These are phyloP conservation scores for Gambusia holbrooki DNA, from an alignment of 2,113 vertebrate species.

Conservation along the genomic window DNA sequence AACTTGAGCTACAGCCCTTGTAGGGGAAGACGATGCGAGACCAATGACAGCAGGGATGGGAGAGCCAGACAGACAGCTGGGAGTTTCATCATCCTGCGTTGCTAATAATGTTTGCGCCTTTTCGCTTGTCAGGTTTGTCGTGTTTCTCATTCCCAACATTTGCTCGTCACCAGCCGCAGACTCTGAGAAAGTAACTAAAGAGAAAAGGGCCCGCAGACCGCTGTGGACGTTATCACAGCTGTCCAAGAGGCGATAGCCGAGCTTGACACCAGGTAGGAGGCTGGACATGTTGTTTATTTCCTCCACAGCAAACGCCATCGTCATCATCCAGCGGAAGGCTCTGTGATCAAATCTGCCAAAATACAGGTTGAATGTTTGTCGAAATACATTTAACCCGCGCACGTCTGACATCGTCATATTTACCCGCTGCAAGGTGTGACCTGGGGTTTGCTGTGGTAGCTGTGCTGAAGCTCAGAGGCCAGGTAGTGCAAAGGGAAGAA, in stretches of 20 bases:
- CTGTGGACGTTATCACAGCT: slow-evolving; percentile 77
- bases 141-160: not conserved
- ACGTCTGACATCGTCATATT: slow-evolving; percentile 30
- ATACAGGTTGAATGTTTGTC: not conserved
- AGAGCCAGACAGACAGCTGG: slow-evolving; percentile 57
- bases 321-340: slow-evolving; percentile 71
- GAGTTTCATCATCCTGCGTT: not conserved
- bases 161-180: not conserved
- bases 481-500: slow-evolving; percentile 77
- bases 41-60: slow-evolving; percentile 78
- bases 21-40: slow-evolving; percentile 78
- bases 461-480: slow-evolving; percentile 43
- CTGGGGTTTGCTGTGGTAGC: slow-evolving; percentile 61
- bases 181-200: slow-evolving; percentile 57
- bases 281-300: slow-evolving; percentile 75
- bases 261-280: slow-evolving; percentile 70
- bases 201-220: slow-evolving; percentile 67
- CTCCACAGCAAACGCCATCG: slow-evolving; percentile 77
- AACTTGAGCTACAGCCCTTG: slow-evolving; percentile 75
- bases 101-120: not conserved
- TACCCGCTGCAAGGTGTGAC: slow-evolving; percentile 70
- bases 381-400: not conserved
- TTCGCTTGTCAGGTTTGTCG: not conserved
- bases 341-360: slow-evolving; percentile 71
- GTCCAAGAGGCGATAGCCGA: slow-evolving; percentile 77